Evolutionary conservation across 2,888 invertebrate genomes (phyloP).

Genomic region (Strigamia maritima): DNA sequence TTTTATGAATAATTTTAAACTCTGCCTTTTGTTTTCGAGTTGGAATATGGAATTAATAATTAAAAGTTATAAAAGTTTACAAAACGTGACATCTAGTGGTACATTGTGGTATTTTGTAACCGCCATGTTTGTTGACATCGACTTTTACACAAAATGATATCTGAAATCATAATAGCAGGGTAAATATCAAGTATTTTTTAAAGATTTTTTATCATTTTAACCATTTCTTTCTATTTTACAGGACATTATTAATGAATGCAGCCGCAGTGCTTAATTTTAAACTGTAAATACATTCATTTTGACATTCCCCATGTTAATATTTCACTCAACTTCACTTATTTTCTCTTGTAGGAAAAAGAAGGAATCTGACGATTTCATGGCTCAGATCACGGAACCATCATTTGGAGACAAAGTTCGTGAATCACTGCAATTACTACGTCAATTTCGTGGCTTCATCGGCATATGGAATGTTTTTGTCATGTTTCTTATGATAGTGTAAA

Average conservation of each 20-base stretch:
- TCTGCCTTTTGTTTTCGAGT: too few relatives aligned
- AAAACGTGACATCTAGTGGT: too few relatives aligned
- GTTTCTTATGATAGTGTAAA: slow-evolving; percentile 39
- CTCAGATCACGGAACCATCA: background rate
- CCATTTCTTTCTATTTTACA: background rate
- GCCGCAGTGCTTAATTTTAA: slow-evolving; percentile 5
- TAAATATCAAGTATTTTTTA: background rate
- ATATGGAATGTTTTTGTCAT: slow-evolving; percentile 40
- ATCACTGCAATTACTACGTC: slow-evolving; percentile 35
- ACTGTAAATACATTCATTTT: background rate
- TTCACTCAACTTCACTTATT: background rate
- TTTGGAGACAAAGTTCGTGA: slow-evolving; percentile 39
- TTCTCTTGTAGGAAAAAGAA: background rate
- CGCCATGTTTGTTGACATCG: background rate
- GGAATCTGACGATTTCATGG: slow-evolving; percentile 3
- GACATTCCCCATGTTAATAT: background rate
- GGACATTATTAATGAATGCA: slow-evolving; percentile 9
- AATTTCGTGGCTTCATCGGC: slow-evolving; percentile 40
- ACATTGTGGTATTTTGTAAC: too few relatives aligned
- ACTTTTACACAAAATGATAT: background rate
- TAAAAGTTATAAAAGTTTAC: too few relatives aligned
- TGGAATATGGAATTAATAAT: too few relatives aligned
- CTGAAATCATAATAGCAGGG: background rate
- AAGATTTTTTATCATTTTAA: background rate
- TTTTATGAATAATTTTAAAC: too few relatives aligned